These are phyloP conservation scores for Drosophila nigrodunni DNA, from an alignment of 1,140 invertebrate species.

Conservation along the genomic window DNA sequence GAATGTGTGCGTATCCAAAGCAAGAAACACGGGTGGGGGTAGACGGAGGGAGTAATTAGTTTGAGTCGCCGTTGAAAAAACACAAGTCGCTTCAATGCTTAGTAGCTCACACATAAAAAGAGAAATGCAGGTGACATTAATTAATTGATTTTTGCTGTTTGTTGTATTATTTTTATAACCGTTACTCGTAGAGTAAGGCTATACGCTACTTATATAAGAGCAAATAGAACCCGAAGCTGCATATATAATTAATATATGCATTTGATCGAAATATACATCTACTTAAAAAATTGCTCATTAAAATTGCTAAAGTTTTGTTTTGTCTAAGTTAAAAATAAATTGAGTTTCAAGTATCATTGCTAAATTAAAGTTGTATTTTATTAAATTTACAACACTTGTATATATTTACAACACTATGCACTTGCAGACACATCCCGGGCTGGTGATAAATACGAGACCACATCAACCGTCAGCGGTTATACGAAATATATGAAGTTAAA, in stretches of 20 bases:
- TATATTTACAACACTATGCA: slow-evolving; percentile 8
- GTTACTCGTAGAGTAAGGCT: too few species aligned
- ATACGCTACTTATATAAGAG: too few species aligned
- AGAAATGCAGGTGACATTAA: slow-evolving; percentile 76
- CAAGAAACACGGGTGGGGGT: neutral
- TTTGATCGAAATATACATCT: too few species aligned
- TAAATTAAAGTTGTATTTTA: slow-evolving; percentile 38
- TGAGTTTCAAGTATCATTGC: too few species aligned
- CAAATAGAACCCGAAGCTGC: too few species aligned
- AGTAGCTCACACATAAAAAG: slow-evolving; percentile 3
- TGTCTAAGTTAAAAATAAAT: too few species aligned
- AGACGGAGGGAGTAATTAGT: slow-evolving; percentile 60
- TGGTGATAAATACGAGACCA: slow-evolving; percentile 94
- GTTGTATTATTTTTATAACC: slow-evolving; percentile 14
- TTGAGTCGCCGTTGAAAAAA: slow-evolving; percentile 69
- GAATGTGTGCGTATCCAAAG: neutral
- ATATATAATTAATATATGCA: too few species aligned
- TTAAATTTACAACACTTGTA: neutral
- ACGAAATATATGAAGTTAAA: slow-evolving; percentile 95
- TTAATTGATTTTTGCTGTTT: slow-evolving; percentile 74
- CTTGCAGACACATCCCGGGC: slow-evolving; percentile 83
- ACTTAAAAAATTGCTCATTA: too few species aligned
- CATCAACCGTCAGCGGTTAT: slow-evolving; percentile 91
- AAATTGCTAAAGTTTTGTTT: too few species aligned
- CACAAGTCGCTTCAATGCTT: slow-evolving; percentile 57